Conservation (phyloP, 2,113 vertebrate genomes). For the Tragelaphus scriptus region DNA sequence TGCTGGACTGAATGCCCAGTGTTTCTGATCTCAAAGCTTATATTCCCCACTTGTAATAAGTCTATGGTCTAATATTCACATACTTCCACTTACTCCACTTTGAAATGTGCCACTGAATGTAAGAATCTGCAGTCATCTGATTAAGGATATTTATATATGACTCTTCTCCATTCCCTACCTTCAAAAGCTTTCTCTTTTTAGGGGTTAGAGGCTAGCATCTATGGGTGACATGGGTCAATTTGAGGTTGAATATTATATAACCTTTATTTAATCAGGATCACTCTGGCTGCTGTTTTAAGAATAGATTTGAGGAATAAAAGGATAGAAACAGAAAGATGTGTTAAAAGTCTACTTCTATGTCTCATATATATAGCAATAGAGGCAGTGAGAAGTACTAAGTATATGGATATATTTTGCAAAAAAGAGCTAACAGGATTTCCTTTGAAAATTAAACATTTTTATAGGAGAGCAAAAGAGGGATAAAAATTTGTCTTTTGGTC, state of each 20-base stretch:
- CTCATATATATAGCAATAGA: background rate
- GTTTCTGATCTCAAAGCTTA: background rate
- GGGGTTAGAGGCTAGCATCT: background rate
- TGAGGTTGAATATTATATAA: background rate
- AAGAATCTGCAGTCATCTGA: background rate
- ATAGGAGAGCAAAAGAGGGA: background rate
- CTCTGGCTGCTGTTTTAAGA: background rate
- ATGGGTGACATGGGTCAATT: background rate
- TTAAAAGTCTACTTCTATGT: background rate
- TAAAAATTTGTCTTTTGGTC: background rate
- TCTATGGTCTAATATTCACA: background rate
- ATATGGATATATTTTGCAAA: background rate
- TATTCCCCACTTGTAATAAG: too few species aligned
- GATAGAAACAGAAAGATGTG: background rate
- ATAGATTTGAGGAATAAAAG: background rate
- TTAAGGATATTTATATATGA: background rate
- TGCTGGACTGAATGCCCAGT: background rate
- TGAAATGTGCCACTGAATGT: background rate
- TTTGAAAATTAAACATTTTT: background rate
- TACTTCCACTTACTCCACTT: accelerated
- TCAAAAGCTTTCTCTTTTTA: background rate
- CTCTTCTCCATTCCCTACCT: background rate
- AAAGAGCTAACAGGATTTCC: background rate
- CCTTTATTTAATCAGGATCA: background rate
- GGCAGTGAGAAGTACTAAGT: background rate